phyloP scores from a whole-genome alignment of 2,113 vertebrate species.

The Thamnaconus septentrionalis region DNA sequence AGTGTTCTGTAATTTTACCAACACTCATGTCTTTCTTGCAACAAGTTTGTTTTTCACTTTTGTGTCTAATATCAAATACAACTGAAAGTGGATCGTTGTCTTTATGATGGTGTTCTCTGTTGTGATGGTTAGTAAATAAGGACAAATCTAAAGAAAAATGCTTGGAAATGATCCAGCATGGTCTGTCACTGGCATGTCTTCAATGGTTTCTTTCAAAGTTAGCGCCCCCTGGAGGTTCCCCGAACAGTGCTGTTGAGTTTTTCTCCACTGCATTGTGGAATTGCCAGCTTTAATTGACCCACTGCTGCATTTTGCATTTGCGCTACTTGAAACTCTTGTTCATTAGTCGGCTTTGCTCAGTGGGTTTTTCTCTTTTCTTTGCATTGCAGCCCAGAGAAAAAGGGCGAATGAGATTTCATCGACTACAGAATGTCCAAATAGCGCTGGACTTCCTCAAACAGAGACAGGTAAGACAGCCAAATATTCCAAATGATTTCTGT shows the following conservation, averaged over 20 bases:
- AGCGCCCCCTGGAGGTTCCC: constrained; percentile 30
- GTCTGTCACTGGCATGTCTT: constrained; percentile 41
- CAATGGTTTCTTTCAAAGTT: constrained; percentile 46
- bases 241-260: constrained; percentile 27
- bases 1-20: too few species aligned
- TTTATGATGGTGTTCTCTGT: too few species aligned
- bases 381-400: constrained; percentile 77
- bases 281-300: constrained; percentile 30
- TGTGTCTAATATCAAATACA: too few species aligned
- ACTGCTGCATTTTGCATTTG: constrained; percentile 30
- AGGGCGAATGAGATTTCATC: constrained; percentile 80
- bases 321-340: neutral
- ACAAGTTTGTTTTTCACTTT: too few species aligned
- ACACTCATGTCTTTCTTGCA: too few species aligned
- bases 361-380: constrained; percentile 5
- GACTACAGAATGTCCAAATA: constrained; percentile 80
- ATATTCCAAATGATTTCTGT: neutral
- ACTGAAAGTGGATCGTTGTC: too few species aligned
- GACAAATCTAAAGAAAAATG: neutral
- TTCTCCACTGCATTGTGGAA: constrained; percentile 41
- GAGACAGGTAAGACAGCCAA: constrained; percentile 71
- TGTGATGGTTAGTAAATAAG: neutral
- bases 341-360: neutral
- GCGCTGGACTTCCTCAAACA: constrained; percentile 81
- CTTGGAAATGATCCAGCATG: constrained; percentile 30